Percentiles rank a stretch among this genome's conserved stretches.
Evolutionary conservation across 92 coral and sea anemone genomes (phyloP).

Genomic region (Pocillopora meandrina): DNA sequence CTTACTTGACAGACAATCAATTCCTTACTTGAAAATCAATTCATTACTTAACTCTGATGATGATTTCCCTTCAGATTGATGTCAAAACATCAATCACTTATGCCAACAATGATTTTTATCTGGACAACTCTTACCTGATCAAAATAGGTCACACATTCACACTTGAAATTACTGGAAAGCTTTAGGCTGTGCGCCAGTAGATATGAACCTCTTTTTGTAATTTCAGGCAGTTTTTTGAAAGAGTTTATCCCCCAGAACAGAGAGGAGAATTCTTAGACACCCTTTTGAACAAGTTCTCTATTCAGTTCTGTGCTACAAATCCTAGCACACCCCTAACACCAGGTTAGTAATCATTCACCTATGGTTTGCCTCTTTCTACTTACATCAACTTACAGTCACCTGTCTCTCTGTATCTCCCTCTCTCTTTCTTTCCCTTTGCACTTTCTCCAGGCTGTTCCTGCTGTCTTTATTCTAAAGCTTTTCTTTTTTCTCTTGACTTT

Average conservation of each 20-base stretch:
- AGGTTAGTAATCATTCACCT: constrained; percentile 54
- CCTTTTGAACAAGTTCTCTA: constrained; percentile 78
- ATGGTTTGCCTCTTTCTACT: neutral
- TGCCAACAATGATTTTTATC: too few relatives aligned
- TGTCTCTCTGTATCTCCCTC: neutral
- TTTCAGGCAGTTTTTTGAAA: constrained; percentile 80
- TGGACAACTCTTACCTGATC: too few relatives aligned
- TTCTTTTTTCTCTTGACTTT: too few relatives aligned
- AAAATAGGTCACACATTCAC: too few relatives aligned
- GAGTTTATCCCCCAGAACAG: constrained; percentile 86
- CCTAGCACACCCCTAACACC: constrained; percentile 78
- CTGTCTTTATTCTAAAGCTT: neutral
- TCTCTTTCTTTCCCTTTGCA: neutral
- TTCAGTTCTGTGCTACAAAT: constrained; percentile 77
- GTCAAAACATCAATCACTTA: neutral
- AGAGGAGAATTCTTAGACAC: constrained; percentile 92
- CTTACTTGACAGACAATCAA: too few relatives aligned
- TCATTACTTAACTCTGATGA: neutral
- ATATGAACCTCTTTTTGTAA: neutral
- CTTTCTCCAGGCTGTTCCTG: neutral
- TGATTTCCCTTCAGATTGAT: neutral
- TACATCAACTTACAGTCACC: neutral
- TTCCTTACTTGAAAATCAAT: neutral
- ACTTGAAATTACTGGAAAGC: too few relatives aligned
- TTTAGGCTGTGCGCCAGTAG: too few relatives aligned